Base-by-base conservation (phyloP, 2,113 vertebrate genomes). In the Pelusios castaneus region DNA sequence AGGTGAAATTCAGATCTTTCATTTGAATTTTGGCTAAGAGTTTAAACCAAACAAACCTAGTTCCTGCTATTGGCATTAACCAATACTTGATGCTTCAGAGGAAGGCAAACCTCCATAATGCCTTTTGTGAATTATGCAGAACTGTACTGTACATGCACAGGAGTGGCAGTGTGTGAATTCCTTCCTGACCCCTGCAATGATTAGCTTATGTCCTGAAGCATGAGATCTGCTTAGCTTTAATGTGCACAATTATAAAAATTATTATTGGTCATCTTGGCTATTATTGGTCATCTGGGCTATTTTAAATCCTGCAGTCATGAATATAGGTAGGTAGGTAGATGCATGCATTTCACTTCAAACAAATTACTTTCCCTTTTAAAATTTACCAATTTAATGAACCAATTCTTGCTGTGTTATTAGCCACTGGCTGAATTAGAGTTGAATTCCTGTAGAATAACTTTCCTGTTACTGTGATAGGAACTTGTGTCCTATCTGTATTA, bases 301-400 rank as follows among this genome's bases (percentile, higher is more conserved):
- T 87, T 82, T 3, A 56, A 49, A 24, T 13, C 10, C 0, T 55
- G 5, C 34, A 22, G n/a, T 2, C 5, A 1, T 24, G 45, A 38
- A 34, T 43, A 2, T 12, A 0, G 11, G 10, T 86, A 84, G 54
- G 6, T 34, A 0, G 45, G 1, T 12, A 0, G 11, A 12, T 86
- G 8, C 38, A 0, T 51, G 1, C 11, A 43, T 79, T 67, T 43
- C 9, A 2, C 41, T 43, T 58, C 25, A 2, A 38, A 19, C 22
- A 5, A 16, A 21, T 1, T 0, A 4, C 0, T 43, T 75, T 6
- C 3, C 56, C 29, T 10, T 16, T 14, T 75, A 73, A 31, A 51
- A 1, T 0, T 8, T 9, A 51, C 55, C 51, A 0, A 10, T 86
- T 70, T 11, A 12, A 0, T 3, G 27, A 25, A 54, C 1, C 75